Percentiles rank a stretch among this genome's conserved stretches.
Evolutionary conservation across 2,888 invertebrate genomes (phyloP).

Genomic region (Uropetala carovei): DNA sequence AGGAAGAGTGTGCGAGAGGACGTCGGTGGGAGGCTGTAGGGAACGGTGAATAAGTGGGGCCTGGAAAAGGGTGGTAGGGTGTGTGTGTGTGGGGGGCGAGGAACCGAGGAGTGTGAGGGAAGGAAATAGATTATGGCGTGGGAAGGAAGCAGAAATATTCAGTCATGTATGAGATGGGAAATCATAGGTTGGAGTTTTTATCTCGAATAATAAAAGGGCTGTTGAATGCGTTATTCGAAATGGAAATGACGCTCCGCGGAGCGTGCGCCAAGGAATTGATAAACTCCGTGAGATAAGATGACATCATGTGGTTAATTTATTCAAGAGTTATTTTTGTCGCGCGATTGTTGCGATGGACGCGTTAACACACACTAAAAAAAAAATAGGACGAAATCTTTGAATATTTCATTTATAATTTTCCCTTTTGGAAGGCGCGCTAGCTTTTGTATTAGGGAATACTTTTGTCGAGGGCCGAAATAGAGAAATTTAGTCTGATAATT

Average conservation of each 20-base stretch:
- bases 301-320: constrained; percentile 14
- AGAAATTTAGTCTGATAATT: too few relatives aligned
- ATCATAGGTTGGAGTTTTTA: constrained; percentile 51
- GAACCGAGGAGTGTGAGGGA: not conserved
- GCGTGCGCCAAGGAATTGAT: constrained; percentile 7
- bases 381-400: not conserved
- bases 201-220: constrained; percentile 53
- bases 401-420: not conserved
- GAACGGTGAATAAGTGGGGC: constrained; percentile 26
- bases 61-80: not conserved
- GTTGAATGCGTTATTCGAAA: constrained; percentile 42
- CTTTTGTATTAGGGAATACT: too few relatives aligned
- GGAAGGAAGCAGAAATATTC: constrained; percentile 59
- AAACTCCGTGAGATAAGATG: not conserved
- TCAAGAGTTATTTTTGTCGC: not conserved
- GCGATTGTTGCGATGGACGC: not conserved
- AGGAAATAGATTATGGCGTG: constrained; percentile 38
- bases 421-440: too few relatives aligned
- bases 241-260: constrained; percentile 17
- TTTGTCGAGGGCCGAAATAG: too few relatives aligned
- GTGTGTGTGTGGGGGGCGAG: not conserved
- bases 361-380: not conserved
- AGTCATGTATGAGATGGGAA: constrained; percentile 58
- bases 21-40: not conserved
- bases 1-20: not conserved